Conservation (phyloP, 2,113 vertebrate genomes). For the cattle (Bos taurus) region ARS-UCD2.0 NC_037346.1:52897001-52897500, state of each 20-base stretch:
- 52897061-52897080: fast-evolving
- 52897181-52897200: slow-evolving; percentile 75
- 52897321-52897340: fast-evolving
- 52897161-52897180: slow-evolving; percentile 58
- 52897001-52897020: background rate
- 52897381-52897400: background rate
- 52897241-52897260: background rate
- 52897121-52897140: slow-evolving; percentile 52
- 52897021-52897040: background rate
- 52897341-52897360: background rate
- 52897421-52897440: background rate
- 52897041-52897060: background rate
- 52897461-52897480: fast-evolving
- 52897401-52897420: background rate
- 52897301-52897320: too few species aligned
- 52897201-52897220: slow-evolving; percentile 69
- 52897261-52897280: background rate
- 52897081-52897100: background rate
- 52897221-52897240: slow-evolving; percentile 63
- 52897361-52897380: fast-evolving
- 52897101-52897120: background rate
- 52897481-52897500: background rate
- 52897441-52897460: background rate
- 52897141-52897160: slow-evolving; percentile 68
- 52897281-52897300: background rate